Base-by-base conservation (phyloP, 2,888 invertebrate genomes). In the Lepidochitona cinerea region DNA sequence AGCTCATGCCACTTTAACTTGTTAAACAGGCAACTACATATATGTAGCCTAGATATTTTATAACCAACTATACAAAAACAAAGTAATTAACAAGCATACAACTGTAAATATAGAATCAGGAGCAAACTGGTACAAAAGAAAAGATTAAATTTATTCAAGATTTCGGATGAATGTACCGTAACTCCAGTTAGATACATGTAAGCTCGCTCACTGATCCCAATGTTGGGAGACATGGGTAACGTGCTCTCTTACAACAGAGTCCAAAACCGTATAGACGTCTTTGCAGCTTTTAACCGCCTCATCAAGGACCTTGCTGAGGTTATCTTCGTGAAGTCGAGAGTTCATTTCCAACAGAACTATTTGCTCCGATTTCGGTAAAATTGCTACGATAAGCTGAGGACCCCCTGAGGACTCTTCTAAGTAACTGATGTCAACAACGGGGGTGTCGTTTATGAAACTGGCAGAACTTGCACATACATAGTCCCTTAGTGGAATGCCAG, bases 391-490 rank as follows among this genome's bases (percentile, higher is more conserved):
- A 26, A 92, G 80, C 74, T 91, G 87, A 0, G 91, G 88, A 6
- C 87, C 81, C 23, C 86, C 85, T 14, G 87, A 86, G 0, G 95
- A 93, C 90, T 98, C 97, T 90, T 98, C 98, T 66, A 96, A 93
- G 88, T 96, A 94, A 70, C 95, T 97, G 2, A 98, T 95, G 90
- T 99, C 99, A 0, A 97, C 93, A 78, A 99, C 92, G 0, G 96
- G 94, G 41, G 94, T 93, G 71, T 94, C 93, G 35, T 85, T 87
- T 5, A 89, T 77, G 72, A 97, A 93, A 49, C 97, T 96, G 0
- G 97, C 95, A 0, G 97, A 95, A 88, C 97, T 96, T 0, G 97
- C 96, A 84, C 96, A 95, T 0, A 97, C 96, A 88, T 96, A 96
- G 88, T 99, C 98, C 85, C 95, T 95, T 70, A 99, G 93, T 0